Percentiles rank a stretch among this genome's conserved stretches.
Conservation (phyloP, 2,113 vertebrate genomes). For the Syngnathus typhle region DNA sequence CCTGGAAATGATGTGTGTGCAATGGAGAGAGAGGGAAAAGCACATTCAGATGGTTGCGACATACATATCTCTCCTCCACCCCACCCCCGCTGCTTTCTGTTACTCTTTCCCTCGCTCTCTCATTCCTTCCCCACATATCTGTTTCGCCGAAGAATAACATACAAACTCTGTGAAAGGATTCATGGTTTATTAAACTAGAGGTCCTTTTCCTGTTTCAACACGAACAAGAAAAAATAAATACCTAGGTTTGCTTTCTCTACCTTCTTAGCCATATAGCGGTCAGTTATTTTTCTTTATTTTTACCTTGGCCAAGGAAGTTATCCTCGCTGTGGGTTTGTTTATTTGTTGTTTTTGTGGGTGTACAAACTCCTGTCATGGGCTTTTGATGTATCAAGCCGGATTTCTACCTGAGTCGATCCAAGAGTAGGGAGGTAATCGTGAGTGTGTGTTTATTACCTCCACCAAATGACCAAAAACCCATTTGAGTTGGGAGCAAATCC, state of each 20-base stretch:
- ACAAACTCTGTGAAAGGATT: slow-evolving; percentile 70
- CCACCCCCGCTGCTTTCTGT: slow-evolving; percentile 30
- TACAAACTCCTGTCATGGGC: background rate
- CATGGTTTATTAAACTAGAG: slow-evolving; percentile 72
- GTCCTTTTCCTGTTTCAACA: slow-evolving; percentile 72
- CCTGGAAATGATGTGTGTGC: slow-evolving; percentile 48
- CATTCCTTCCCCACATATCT: slow-evolving; percentile 53
- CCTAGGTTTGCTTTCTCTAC: slow-evolving; percentile 60
- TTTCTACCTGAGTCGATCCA: background rate
- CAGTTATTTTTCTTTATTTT: slow-evolving; percentile 39
- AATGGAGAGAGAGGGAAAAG: slow-evolving; percentile 13
- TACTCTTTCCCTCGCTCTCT: slow-evolving; percentile 39
- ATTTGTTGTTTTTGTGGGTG: background rate
- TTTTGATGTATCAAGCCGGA: background rate
- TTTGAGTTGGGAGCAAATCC: background rate
- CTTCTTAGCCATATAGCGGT: slow-evolving; percentile 46
- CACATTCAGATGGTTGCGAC: slow-evolving; percentile 50
- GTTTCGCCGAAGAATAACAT: slow-evolving; percentile 68
- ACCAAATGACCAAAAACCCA: background rate
- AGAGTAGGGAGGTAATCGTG: background rate
- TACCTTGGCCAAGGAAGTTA: background rate
- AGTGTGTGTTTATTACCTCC: background rate
- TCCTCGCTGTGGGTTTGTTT: slow-evolving; percentile 3
- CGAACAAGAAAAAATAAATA: slow-evolving; percentile 65
- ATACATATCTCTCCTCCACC: slow-evolving; percentile 40